These are phyloP conservation scores for Philotrypesis tridentata DNA, from an alignment of 1,140 invertebrate species.

Conservation along the genomic window DNA sequence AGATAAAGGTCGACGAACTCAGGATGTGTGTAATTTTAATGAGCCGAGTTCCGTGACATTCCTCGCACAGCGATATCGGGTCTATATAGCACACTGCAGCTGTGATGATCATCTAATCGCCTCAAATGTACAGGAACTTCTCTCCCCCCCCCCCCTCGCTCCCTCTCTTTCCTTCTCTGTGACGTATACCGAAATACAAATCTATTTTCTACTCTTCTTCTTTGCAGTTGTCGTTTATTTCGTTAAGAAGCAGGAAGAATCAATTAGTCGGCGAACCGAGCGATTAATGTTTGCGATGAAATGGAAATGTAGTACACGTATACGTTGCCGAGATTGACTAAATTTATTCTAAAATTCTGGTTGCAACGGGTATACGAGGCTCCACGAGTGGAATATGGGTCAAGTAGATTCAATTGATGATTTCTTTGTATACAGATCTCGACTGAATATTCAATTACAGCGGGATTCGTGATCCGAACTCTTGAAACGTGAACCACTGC, in stretches of 20 bases:
- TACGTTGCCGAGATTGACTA: neutral
- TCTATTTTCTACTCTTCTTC: slow-evolving; percentile 11
- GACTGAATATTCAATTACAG: slow-evolving; percentile 27
- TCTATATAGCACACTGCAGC: neutral
- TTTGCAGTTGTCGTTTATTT: too few species aligned
- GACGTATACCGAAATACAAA: neutral
- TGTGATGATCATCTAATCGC: slow-evolving; percentile 24
- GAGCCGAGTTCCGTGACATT: neutral
- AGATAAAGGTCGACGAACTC: slow-evolving; percentile 38
- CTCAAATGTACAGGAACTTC: slow-evolving; percentile 11
- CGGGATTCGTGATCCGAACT: neutral
- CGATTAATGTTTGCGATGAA: too few species aligned
- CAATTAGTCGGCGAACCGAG: too few species aligned
- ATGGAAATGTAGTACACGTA: too few species aligned
- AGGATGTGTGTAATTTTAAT: slow-evolving; percentile 33
- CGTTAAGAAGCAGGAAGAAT: too few species aligned
- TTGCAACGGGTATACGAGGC: neutral
- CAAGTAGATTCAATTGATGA: neutral
- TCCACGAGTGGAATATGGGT: neutral
- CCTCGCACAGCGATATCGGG: neutral
- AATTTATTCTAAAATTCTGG: neutral
- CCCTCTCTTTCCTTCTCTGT: neutral
- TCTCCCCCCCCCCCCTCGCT: neutral
- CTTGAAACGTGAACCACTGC: neutral
- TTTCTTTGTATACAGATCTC: neutral